Evolutionary conservation across 2,797 vertebrate genomes (phyloP), one percentile per base, ranked within the genome.

Genomic region (Poecilia picta): DNA sequence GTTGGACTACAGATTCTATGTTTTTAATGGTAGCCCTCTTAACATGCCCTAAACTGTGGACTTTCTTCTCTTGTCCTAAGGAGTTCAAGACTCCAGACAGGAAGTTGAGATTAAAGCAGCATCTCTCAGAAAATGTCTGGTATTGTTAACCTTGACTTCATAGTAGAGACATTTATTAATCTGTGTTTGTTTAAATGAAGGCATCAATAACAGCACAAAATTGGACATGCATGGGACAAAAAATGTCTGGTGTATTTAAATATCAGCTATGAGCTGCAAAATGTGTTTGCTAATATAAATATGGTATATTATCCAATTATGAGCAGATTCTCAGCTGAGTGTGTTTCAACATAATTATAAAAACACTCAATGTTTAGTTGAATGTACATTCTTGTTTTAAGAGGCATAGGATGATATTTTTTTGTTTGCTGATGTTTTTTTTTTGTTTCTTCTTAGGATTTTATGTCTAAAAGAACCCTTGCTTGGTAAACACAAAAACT

Each of bases 61-160:
- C 31, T 2, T 77, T 28, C 49, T 78, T 31, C 1, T 86, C 41
- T 82, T 78, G n/a, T 89, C 57, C 33, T 73, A 74, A 85, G 88
- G 66, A 41, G 84, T 76, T 41, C 73, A 59, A 74, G 81, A 62
- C 46, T 47, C 73, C 62, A 11, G 3, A 68, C 36, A 74, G 75
- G 43, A 33, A 68, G 49, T 36, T 41, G 18, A 18, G 77, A 66
- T 59, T 46, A 43, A 70, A 71, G 15, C 31, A 33, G 11, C 43
- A 31, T 75, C 47, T 81, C 81, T 71, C 25, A 41, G 53, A 73
- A 55, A 25, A 75, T 49, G 72, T 82, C 51, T 80, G 36, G 73
- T 59, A 33, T 59, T 41, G 20, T 7, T 41, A 41, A 41, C 57
- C 36, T 11, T 6, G 8, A 47, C 62, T 31, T 80, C 78, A 31